Evolutionary conservation across 2,113 vertebrate genomes (phyloP).

Genomic region (Dinomys branickii): DNA sequence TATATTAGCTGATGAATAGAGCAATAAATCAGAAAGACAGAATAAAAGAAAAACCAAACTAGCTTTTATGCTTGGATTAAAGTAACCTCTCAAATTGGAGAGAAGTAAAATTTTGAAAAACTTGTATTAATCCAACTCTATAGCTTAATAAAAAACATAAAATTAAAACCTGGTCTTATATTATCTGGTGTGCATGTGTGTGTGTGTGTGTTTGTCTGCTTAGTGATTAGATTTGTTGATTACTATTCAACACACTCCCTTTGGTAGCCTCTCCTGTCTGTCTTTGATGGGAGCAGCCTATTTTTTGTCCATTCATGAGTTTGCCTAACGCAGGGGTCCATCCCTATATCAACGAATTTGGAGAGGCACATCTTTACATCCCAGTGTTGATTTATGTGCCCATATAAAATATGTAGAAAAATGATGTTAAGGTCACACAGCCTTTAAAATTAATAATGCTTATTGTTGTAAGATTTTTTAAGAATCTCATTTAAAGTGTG

Average conservation of each 20-base stretch:
- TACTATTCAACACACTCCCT: background rate
- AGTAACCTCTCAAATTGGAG: background rate
- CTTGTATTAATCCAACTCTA: background rate
- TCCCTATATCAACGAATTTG: background rate
- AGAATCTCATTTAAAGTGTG: background rate
- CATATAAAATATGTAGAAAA: background rate
- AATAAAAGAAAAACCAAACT: background rate
- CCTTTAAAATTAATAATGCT: background rate
- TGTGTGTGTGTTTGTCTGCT: background rate
- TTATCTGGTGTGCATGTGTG: background rate
- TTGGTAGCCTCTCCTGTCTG: background rate
- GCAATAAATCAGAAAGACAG: background rate
- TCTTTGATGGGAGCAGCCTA: background rate
- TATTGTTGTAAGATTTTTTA: background rate
- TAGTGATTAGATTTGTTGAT: background rate
- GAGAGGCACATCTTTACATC: background rate
- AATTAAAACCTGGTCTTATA: background rate
- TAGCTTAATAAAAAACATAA: background rate
- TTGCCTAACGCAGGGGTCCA: background rate
- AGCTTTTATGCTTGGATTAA: background rate
- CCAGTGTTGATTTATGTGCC: background rate
- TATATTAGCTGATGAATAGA: background rate
- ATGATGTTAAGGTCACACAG: background rate
- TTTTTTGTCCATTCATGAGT: background rate
- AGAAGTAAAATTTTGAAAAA: background rate